Conservation (phyloP, 1,140 invertebrate genomes). For the Delia radicum region DNA sequence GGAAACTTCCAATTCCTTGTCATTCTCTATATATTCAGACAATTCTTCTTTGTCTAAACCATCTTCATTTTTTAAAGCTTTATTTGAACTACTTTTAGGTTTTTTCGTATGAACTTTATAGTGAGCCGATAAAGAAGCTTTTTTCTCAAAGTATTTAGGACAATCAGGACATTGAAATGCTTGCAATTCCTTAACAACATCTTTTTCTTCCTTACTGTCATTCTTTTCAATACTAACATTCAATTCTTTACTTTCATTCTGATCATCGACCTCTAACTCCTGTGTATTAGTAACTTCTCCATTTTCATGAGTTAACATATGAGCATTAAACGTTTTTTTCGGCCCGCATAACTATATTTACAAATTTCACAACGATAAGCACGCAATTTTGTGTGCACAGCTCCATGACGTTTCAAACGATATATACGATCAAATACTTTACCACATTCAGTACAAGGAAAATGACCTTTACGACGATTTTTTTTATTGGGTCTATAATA, state of each 20-base stretch:
- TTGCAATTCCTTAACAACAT: not conserved
- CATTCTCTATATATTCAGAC: not conserved
- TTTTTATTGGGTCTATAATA: not conserved
- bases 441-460: constrained; percentile 32
- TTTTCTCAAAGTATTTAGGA: not conserved
- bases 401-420: constrained; percentile 56
- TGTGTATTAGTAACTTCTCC: not conserved
- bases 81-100: not conserved
- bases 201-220: not conserved
- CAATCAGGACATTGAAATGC: not conserved
- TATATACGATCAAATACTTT: constrained; percentile 34
- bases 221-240: not conserved
- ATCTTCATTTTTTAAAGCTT: not conserved
- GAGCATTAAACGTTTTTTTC: constrained; percentile 43
- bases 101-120: not conserved
- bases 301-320: constrained; percentile 1
- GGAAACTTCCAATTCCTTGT: too few species aligned
- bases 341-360: constrained; percentile 60
- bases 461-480: not conserved
- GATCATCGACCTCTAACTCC: not conserved
- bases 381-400: constrained; percentile 60
- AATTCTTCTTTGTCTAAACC: not conserved
- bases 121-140: not conserved
- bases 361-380: constrained; percentile 61
- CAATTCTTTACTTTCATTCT: not conserved